Evolutionary conservation across 2,888 invertebrate species (phyloP), one percentile per base, ranked within the genome.

Genomic region (Campoplex nolae): DNA sequence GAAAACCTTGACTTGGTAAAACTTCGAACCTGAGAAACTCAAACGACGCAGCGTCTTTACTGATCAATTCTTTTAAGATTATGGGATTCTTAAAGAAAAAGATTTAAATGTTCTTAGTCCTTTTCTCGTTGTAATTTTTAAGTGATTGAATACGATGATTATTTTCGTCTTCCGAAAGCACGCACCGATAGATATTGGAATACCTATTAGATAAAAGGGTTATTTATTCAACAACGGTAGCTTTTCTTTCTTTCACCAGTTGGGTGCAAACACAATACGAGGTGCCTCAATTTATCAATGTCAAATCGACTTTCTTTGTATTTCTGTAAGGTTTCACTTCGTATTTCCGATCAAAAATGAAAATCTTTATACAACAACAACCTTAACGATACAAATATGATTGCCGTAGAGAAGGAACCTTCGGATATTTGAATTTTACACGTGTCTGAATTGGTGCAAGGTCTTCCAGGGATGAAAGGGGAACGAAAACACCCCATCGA

Each of bases 361-460:
- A 3, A 38, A 38, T 6, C 6, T 3, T 38, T 38, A 4, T 6
- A 6, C 6, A 38, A 38, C 6, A 38, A 38, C 3, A 38, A 28
- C 13, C 62, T 13, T 2, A 32, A 62, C 16, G 13, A 32, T 11
- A 1, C 28, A n/a, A 3, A 32, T 32, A 32, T 6, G 32, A 54
- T 35, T 32, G 18, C 16, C 32, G 23, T n/a, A 51, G 18, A 9
- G 9, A 54, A 54, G 54, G 23, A 73, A 54, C 11, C 18, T 32
- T 16, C 73, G 51, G 32, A 18, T n/a, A 54, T 73, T 51, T 32
- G 35, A 23, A 71, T 71, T 23, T 62, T 28, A 32, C 75, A 75
- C 75, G 58, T 45, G 75, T 23, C 28, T 67, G 77, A 65, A 77
- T 67, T n/a, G 51, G 77, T 7, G 35, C 51, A 67, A 67, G 67